Evolutionary conservation across 2,888 invertebrate genomes (phyloP), one percentile per base, ranked within the genome.

Genomic region (Eristalis intricaria): DNA sequence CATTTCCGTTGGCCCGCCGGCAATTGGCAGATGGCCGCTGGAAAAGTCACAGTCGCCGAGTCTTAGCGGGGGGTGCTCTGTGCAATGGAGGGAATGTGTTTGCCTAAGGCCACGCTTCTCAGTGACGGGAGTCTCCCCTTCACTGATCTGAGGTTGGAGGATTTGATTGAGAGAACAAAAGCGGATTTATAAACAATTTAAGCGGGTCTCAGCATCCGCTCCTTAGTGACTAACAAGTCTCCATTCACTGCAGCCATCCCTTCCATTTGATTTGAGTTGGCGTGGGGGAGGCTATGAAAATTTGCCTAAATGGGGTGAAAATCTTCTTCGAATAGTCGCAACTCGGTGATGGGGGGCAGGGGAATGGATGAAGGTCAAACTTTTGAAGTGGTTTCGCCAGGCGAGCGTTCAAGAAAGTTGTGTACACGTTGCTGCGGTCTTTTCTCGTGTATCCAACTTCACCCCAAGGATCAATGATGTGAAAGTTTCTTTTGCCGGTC

Each of bases 391-490:
- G 68, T 61, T 64, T 71, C n/a, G 4, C 19, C 29, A 60, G 32
- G 26, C 23, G 58, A 73, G 63, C 19, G 35, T 76, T 66, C 56
- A 76, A 61, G 76, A 73, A 77, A 56, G 63, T 50, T 50, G 19
- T 35, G 56, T 80, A 69, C 70, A 69, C 65, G 73, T 77, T 82
- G 43, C 50, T 50, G 82, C 64, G 82, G 82, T 83, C 66, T 74
- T 69, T 77, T 78, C 50, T 43, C 69, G 40, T 70, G 73, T 69
- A 50, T 40, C 43, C 56, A 61, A 83, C 68, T 73, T 86, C 83
- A 86, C 83, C 86, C 86, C 74, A 86, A 86, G 86, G 78, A 86
- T 86, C 86, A 86, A 86, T 86, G 86, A 86, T 83, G 83, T 75
- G 75, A 86, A 86, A 86, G 86, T 86, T 86, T 85, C 77, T 60